Percentiles rank a stretch among this genome's conserved stretches.
Evolutionary conservation across 2,888 invertebrate species (phyloP).

Genomic region (Spodoptera exigua): DNA sequence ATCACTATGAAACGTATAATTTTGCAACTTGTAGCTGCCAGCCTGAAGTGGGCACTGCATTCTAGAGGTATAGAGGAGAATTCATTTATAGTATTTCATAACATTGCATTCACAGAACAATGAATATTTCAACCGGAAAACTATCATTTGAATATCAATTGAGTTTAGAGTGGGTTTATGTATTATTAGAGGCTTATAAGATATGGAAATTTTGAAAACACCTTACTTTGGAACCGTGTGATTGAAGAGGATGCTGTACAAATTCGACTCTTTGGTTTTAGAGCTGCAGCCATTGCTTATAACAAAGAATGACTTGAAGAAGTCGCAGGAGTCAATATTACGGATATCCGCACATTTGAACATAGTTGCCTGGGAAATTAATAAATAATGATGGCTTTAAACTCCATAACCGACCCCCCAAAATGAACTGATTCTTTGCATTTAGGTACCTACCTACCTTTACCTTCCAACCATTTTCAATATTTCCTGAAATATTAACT

Average conservation of each 20-base stretch:
- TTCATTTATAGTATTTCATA: no score
- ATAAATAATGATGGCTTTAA: no score
- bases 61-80: constrained; percentile 52
- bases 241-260: constrained; percentile 68
- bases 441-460: constrained; percentile 61
- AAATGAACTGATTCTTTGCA: no score
- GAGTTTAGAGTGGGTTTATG: no score
- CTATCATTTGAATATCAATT: no score
- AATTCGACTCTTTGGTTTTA: constrained; percentile 53
- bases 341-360: constrained; percentile 77
- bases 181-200: no score
- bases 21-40: constrained; percentile 64
- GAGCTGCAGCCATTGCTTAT: constrained; percentile 65
- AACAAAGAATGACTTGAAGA: constrained; percentile 65
- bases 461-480: constrained; percentile 71
- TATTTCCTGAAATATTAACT: constrained; percentile 65
- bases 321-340: constrained; percentile 75
- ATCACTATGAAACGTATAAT: constrained; percentile 70
- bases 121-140: no score
- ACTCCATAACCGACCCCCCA: no score
- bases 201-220: not conserved
- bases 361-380: constrained; percentile 68
- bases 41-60: constrained; percentile 70
- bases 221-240: constrained; percentile 66
- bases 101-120: no score